Evolutionary conservation across 1,140 invertebrate species (phyloP).

Genomic region (Cherax quadricarinatus): DNA sequence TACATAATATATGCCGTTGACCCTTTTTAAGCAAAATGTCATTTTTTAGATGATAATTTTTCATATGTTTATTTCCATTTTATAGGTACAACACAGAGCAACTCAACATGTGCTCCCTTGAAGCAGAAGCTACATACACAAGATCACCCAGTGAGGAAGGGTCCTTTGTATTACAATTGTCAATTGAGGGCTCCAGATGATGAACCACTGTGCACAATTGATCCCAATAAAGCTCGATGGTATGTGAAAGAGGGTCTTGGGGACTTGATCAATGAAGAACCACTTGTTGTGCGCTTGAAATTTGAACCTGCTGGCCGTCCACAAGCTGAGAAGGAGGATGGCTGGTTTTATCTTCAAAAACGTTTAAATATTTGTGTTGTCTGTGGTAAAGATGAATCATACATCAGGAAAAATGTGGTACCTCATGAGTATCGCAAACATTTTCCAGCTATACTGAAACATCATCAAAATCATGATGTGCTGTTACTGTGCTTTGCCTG

Average conservation of each 20-base stretch:
- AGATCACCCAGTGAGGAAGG: slow-evolving; percentile 79
- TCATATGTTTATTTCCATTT: background rate
- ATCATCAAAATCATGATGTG: slow-evolving; percentile 90
- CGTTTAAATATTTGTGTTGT: slow-evolving; percentile 92
- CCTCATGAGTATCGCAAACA: slow-evolving; percentile 90
- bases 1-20: background rate
- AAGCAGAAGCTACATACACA: slow-evolving; percentile 20
- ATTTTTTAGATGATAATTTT: background rate
- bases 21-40: background rate
- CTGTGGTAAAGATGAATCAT: slow-evolving; percentile 84
- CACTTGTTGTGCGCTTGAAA: slow-evolving; percentile 85
- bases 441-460: slow-evolving; percentile 88
- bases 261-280: slow-evolving; percentile 82
- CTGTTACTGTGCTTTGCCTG: slow-evolving; percentile 86
- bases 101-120: background rate
- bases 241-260: slow-evolving; percentile 83
- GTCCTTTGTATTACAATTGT: slow-evolving; percentile 89
- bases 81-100: background rate
- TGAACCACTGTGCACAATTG: slow-evolving; percentile 87
- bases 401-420: slow-evolving; percentile 88
- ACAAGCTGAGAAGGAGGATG: slow-evolving; percentile 82
- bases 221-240: slow-evolving; percentile 89
- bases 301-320: slow-evolving; percentile 89
- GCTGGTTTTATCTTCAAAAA: slow-evolving; percentile 74
- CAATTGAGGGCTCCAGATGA: slow-evolving; percentile 88